A percentile compares a stretch with the other conserved stretches of the same genome.
phyloP scores from a whole-genome alignment of 2,888 invertebrate species.

The Lasioglossum calceatum region DNA sequence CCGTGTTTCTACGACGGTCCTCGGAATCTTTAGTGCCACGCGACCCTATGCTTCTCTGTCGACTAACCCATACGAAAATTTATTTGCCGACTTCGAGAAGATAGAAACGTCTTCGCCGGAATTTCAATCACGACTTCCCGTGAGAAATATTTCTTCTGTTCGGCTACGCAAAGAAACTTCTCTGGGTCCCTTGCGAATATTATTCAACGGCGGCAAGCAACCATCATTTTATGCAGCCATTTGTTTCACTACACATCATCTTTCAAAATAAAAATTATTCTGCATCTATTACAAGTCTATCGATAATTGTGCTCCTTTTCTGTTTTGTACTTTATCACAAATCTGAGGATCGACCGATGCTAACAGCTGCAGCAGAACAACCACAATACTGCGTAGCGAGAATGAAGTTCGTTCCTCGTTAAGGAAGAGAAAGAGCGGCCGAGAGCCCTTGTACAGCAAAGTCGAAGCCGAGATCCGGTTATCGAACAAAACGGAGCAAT shows the following conservation, averaged over 20 bases:
- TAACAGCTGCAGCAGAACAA: not conserved
- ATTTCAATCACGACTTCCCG: not conserved
- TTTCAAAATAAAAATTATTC: not conserved
- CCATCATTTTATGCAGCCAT: not conserved
- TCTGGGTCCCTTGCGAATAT: not conserved
- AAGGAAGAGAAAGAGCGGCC: not conserved
- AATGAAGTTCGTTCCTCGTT: not conserved
- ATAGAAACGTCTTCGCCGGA: not conserved
- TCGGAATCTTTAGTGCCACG: conserved; percentile 3
- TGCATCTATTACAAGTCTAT: no score
- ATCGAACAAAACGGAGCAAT: conserved; percentile 22
- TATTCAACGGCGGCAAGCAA: not conserved
- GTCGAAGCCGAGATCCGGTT: not conserved
- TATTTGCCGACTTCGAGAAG: not conserved
- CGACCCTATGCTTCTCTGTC: not conserved
- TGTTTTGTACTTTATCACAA: not conserved
- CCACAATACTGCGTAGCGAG: not conserved
- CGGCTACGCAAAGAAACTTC: not conserved
- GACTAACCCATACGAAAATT: not conserved
- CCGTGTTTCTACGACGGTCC: conserved; percentile 6
- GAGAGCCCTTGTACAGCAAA: not conserved
- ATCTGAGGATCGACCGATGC: not conserved
- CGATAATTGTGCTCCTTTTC: not conserved
- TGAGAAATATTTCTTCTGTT: not conserved
- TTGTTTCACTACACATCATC: not conserved